Percentiles rank a stretch among this genome's conserved stretches.
Evolutionary conservation across 1,140 invertebrate genomes (phyloP).

Genomic region (Helicoverpa armigera): DNA sequence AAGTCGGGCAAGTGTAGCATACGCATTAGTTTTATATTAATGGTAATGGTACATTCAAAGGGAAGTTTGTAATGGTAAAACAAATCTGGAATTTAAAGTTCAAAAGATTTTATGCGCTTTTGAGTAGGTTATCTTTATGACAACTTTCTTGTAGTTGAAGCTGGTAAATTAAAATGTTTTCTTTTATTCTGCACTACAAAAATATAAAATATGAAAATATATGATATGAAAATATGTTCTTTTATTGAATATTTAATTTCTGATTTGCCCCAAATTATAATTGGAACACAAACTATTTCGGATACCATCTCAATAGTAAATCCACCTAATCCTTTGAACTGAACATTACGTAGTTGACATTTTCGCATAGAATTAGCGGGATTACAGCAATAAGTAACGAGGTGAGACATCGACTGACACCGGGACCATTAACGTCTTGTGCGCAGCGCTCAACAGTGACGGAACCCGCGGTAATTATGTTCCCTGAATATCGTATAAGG

Average conservation of each 20-base stretch:
- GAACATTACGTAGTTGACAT: slow-evolving; percentile 8
- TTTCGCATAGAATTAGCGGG: slow-evolving; percentile 14
- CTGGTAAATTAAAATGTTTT: too few relatives aligned
- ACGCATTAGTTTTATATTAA: slow-evolving; percentile 37
- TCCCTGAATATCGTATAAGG: slow-evolving; percentile 69
- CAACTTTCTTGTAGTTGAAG: neutral
- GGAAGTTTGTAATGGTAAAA: slow-evolving; percentile 2
- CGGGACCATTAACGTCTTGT: slow-evolving; percentile 66
- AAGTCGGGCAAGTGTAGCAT: slow-evolving; percentile 21
- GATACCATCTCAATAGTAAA: neutral
- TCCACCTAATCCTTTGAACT: neutral
- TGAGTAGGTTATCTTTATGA: neutral
- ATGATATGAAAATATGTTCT: too few relatives aligned
- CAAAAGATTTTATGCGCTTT: neutral
- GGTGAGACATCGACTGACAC: slow-evolving; percentile 56
- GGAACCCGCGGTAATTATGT: slow-evolving; percentile 72
- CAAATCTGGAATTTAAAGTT: neutral
- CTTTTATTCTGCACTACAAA: too few relatives aligned
- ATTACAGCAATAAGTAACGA: slow-evolving; percentile 49
- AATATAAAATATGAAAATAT: too few relatives aligned
- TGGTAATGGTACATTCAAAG: slow-evolving; percentile 15
- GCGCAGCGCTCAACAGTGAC: slow-evolving; percentile 70
- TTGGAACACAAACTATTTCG: neutral
- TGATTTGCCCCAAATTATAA: neutral
- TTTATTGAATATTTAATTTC: too few relatives aligned